Evolutionary conservation across 2,888 invertebrate genomes (phyloP).

Genomic region (Apotomis capreana): DNA sequence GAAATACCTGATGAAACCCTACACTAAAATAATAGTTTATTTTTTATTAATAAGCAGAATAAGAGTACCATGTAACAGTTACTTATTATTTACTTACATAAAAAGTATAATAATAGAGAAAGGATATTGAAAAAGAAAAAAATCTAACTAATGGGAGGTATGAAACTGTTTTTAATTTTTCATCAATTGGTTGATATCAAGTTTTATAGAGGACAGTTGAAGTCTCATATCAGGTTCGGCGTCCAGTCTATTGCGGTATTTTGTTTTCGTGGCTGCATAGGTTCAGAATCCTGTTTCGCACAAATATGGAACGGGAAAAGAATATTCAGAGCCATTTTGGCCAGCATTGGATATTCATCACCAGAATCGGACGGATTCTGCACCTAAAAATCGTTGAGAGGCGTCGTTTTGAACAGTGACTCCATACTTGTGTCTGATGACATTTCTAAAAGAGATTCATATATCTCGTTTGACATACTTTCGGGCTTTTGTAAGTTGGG

Average conservation of each 20-base stretch:
- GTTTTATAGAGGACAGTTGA: conserved; percentile 48
- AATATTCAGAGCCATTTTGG: conserved; percentile 36
- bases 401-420: conserved; percentile 52
- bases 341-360: too few relatives aligned
- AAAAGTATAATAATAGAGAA: too few relatives aligned
- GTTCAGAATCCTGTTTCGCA: conserved; percentile 50
- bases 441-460: conserved; percentile 53
- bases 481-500: conserved; percentile 18
- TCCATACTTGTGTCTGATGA: conserved; percentile 52
- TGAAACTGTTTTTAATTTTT: conserved; percentile 44
- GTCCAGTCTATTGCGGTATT: conserved; percentile 52
- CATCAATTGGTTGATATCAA: conserved; percentile 49
- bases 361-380: too few relatives aligned
- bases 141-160: too few relatives aligned
- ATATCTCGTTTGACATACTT: conserved; percentile 50
- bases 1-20: too few relatives aligned
- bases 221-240: conserved; percentile 52
- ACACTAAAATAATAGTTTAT: too few relatives aligned
- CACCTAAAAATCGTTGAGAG: conserved; percentile 47
- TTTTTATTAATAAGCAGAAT: too few relatives aligned
- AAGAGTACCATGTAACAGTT: too few relatives aligned
- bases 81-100: too few relatives aligned
- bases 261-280: conserved; percentile 48
- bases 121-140: too few relatives aligned
- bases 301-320: conserved; percentile 48